Evolutionary conservation across 2,113 vertebrate genomes (phyloP), one percentile per base, ranked within the genome.

Genomic region (Sclerurus mexicanus): DNA sequence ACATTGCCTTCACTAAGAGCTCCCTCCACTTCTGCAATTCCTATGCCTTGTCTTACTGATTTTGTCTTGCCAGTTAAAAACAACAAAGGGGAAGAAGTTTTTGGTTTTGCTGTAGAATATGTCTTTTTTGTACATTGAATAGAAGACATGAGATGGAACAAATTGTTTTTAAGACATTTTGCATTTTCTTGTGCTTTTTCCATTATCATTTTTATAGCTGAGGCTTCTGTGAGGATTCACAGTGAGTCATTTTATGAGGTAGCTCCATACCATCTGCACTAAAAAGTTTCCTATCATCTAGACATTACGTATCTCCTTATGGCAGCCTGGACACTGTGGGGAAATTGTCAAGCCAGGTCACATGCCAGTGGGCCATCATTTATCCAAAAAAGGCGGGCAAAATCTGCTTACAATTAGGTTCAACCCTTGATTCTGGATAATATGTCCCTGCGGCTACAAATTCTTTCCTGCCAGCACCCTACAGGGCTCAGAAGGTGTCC

Each of bases 351-450:
- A 98, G 94, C 96, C 95, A 98, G 98, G 98, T 98, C 98, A 98
- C 97, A 96, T 97, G 97, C 98, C 98, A 98, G 94, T 96, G 95
- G 96, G 47, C 97, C 96, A 98, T 99, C 98, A 98, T 84, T 99
- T 98, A 98, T 98, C 85, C 52, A 49, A 91, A 97, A 97, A 90
- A 97, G 96, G 95, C 12, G 71, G 97, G 95, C 85, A 97, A 97
- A 95, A 98, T 99, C 98, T 99, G 99, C 96, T 98, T 98, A 97
- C 96, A 98, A 99, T 99, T 98, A 99, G 76, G 67, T 97, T 97
- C 96, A 98, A 85, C 84, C 86, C 95, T 96, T 97, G 96, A 84
- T 98, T 98, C 98, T 98, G 97, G 93, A 97, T 97, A 98, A 96
- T 89, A 75, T 89, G 97, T 98, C 97, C 96, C 96, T 93, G 95